A percentile compares a stretch with the other conserved stretches of the same genome.
Evolutionary conservation across 2,888 invertebrate species (phyloP).

Genomic region (Campoletis raptor): DNA sequence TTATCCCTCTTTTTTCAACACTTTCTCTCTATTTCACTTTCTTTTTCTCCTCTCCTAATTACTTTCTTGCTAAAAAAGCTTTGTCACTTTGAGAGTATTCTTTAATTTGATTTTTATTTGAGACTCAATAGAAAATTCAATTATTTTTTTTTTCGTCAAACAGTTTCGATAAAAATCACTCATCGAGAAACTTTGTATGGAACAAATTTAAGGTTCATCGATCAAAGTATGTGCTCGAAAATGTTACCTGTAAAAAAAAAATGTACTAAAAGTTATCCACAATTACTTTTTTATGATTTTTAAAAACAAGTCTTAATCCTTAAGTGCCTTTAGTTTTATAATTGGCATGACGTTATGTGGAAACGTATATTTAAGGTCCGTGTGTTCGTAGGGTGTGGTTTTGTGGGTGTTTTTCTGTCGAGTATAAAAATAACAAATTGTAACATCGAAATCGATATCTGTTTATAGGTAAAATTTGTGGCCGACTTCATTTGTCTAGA

Average conservation of each 20-base stretch:
- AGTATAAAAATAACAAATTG: too few relatives aligned
- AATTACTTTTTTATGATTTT: not conserved
- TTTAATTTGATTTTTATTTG: not conserved
- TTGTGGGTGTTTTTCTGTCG: too few relatives aligned
- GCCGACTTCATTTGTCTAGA: too few relatives aligned
- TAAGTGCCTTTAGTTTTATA: too few relatives aligned
- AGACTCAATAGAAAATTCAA: not conserved
- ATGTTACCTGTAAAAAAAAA: too few relatives aligned
- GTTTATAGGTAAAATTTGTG: too few relatives aligned
- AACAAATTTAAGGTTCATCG: not conserved
- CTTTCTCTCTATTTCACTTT: not conserved
- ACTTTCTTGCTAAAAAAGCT: constrained; percentile 1
- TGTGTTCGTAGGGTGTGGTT: not conserved
- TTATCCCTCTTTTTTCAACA: not conserved
- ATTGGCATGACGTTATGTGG: too few relatives aligned
- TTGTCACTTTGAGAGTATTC: not conserved
- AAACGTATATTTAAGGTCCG: not conserved
- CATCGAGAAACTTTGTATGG: not conserved
- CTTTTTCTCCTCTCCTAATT: constrained; percentile 6
- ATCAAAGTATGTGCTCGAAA: too few relatives aligned
- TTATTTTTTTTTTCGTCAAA: not conserved
- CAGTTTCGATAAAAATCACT: not conserved
- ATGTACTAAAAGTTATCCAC: not conserved
- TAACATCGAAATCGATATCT: too few relatives aligned
- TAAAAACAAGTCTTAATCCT: not conserved